Conservation (phyloP, 2,113 vertebrate species). For the Caretta caretta region DNA sequence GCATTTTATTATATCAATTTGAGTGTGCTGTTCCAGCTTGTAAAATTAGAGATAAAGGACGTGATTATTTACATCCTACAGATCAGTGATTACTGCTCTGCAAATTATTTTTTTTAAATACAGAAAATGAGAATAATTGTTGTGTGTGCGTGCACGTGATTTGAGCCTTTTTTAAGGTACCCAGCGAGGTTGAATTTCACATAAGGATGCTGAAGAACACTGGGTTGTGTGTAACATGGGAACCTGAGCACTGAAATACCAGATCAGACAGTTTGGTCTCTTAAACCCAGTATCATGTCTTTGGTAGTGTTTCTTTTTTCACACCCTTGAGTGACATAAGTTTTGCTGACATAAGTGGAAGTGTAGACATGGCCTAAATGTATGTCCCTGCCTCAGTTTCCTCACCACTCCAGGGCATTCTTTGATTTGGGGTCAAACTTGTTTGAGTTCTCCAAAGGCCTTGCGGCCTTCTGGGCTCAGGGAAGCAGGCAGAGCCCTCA, state of each 20-base stretch:
- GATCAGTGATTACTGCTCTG: neutral
- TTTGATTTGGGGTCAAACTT: no score
- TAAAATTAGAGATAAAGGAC: conserved; percentile 29
- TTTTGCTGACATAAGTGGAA: no score
- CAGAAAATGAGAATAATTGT: conserved; percentile 19
- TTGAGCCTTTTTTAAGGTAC: conserved; percentile 9
- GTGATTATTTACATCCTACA: conserved; percentile 41
- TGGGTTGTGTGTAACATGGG: neutral
- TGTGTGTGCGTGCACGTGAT: neutral
- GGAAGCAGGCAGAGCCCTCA: no score
- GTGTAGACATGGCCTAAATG: no score
- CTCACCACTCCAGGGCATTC: no score
- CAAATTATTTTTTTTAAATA: conserved; percentile 8
- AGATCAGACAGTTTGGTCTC: neutral
- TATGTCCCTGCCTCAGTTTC: no score
- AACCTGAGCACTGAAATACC: neutral
- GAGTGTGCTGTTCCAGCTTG: neutral
- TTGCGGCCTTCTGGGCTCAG: no score
- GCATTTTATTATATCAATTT: neutral
- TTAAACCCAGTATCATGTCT: neutral
- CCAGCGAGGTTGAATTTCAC: neutral
- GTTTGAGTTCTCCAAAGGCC: no score
- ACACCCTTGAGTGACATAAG: no score
- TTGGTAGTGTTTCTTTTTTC: neutral
- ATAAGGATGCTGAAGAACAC: neutral